Evolutionary conservation across 2,113 vertebrate species (phyloP).

Genomic region (Microtus oregoni): DNA sequence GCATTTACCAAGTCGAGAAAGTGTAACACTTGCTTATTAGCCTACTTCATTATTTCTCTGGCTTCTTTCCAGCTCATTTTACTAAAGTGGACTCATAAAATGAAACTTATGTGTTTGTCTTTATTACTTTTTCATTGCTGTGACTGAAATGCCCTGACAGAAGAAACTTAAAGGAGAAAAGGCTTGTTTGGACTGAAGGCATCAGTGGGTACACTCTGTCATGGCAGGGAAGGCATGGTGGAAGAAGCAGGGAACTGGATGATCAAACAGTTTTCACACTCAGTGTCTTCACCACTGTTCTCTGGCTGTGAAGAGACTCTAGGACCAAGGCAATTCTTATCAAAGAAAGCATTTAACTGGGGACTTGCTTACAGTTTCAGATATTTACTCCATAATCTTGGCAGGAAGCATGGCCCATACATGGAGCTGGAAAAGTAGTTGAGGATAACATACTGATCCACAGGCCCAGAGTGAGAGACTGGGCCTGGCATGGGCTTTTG

Average conservation of each 20-base stretch:
- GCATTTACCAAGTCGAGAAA: not conserved
- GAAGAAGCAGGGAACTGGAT: no score
- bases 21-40: not conserved
- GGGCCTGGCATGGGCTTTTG: not conserved
- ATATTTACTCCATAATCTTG: not conserved
- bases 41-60: not conserved
- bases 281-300: not conserved
- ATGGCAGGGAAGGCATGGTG: no score
- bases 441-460: not conserved
- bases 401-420: no score
- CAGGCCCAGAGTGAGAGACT: not conserved
- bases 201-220: not conserved
- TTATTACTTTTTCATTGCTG: not conserved
- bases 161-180: not conserved
- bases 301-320: not conserved
- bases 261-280: no score
- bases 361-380: not conserved
- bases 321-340: not conserved
- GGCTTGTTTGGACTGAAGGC: not conserved
- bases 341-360: not conserved
- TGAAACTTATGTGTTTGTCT: not conserved
- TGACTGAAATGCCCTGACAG: not conserved
- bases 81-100: not conserved
- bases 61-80: not conserved
- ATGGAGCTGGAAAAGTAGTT: not conserved